A percentile compares a stretch with the other conserved stretches of the same genome.
These are phyloP conservation scores for Eulithis prunata DNA, from an alignment of 2,888 invertebrate genomes.

Conservation along the genomic window DNA sequence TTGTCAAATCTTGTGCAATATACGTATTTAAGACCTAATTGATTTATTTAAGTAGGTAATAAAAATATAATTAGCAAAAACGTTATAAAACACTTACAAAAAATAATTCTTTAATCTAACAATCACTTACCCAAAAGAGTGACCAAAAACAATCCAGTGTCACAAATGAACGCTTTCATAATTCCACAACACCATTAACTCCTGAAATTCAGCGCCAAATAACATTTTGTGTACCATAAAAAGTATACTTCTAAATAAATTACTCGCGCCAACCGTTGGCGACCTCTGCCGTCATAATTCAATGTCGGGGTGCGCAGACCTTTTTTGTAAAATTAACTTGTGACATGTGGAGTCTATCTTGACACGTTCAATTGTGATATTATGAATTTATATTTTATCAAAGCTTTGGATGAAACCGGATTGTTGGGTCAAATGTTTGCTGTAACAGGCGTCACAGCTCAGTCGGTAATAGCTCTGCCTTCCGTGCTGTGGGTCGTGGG, in stretches of 20 bases:
- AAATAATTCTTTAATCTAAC: no score
- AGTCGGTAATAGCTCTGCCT: no score
- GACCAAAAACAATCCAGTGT: background rate
- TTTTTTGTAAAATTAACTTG: conserved; percentile 59
- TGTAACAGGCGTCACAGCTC: no score
- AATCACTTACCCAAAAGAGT: no score
- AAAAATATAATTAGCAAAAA: no score
- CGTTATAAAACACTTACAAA: no score
- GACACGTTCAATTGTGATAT: conserved; percentile 38
- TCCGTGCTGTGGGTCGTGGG: no score
- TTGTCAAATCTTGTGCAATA: no score
- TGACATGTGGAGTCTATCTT: conserved; percentile 40
- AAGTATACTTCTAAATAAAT: conserved; percentile 41
- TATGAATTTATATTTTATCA: conserved; percentile 32
- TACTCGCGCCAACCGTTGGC: conserved; percentile 49
- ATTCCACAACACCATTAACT: conserved; percentile 33
- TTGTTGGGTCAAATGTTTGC: background rate
- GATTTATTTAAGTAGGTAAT: no score
- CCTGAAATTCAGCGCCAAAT: conserved; percentile 21
- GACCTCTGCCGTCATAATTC: conserved; percentile 59
- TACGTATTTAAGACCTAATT: no score
- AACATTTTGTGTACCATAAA: conserved; percentile 32
- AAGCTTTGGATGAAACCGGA: conserved; percentile 6
- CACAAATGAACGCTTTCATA: background rate
- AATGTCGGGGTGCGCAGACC: conserved; percentile 52